Evolutionary conservation across 2,797 vertebrate genomes (phyloP).

Genomic region (Echeneis naucrates): DNA sequence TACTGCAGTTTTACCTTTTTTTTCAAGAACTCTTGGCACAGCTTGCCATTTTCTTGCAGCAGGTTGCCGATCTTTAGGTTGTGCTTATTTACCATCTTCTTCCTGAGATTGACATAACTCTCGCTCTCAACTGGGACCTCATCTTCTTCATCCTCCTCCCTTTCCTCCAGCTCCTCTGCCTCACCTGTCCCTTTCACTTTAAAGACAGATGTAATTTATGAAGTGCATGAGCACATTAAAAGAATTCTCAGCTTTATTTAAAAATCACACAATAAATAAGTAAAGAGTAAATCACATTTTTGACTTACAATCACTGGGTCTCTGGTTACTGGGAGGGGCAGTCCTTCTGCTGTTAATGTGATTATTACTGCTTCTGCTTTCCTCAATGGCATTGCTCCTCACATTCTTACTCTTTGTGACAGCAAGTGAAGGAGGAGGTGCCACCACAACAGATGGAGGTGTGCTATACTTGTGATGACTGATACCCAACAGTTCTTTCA

Average conservation of each 20-base stretch:
- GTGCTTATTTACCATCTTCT: conserved; percentile 87
- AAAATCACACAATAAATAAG: not conserved
- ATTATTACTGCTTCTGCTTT: conserved; percentile 53
- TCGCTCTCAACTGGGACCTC: conserved; percentile 86
- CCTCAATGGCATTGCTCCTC: conserved; percentile 61
- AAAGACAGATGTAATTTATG: conserved; percentile 11
- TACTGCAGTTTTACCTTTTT: conserved; percentile 83
- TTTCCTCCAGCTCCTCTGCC: conserved; percentile 79
- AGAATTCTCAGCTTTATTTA: not conserved
- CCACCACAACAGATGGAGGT: conserved; percentile 79
- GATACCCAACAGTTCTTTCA: conserved; percentile 85
- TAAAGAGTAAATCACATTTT: not conserved
- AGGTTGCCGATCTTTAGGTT: conserved; percentile 83
- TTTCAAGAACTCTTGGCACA: conserved; percentile 88
- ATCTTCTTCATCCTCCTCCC: conserved; percentile 81
- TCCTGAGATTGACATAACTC: conserved; percentile 93
- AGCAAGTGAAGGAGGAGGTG: conserved; percentile 37
- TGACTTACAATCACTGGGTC: conserved; percentile 68
- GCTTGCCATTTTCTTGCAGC: conserved; percentile 88
- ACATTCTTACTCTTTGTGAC: conserved; percentile 70
- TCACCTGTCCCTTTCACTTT: conserved; percentile 60
- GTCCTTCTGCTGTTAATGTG: conserved; percentile 48
- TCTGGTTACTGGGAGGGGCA: conserved; percentile 42
- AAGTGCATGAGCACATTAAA: not conserved
- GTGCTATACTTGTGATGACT: conserved; percentile 91